Percentiles rank a stretch among this genome's conserved stretches.
Evolutionary conservation across 2,113 vertebrate species (phyloP).

Genomic region (Aptenodytes patagonicus): DNA sequence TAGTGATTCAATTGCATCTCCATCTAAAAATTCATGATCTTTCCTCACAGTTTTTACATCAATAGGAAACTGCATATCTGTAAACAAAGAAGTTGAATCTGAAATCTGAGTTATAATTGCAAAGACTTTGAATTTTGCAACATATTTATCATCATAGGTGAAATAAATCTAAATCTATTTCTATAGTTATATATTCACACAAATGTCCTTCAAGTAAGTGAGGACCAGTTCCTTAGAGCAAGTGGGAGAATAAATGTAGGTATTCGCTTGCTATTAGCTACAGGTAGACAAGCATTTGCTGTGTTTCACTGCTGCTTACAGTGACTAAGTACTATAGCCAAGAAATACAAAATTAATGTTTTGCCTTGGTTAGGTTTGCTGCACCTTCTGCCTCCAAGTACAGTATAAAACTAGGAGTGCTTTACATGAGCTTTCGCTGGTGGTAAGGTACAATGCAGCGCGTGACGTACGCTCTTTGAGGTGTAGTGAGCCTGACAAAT

Average conservation of each 20-base stretch:
- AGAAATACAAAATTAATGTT: neutral
- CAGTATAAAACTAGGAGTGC: neutral
- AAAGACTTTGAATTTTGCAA: neutral
- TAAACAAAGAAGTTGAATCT: conserved; percentile 3
- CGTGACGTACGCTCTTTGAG: rapidly evolving
- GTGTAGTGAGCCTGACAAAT: neutral
- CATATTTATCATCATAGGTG: neutral
- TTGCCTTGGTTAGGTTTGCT: neutral
- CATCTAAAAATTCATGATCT: conserved; percentile 82
- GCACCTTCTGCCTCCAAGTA: neutral
- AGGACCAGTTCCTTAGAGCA: neutral
- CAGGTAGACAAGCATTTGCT: neutral
- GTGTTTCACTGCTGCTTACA: neutral
- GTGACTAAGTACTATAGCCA: neutral
- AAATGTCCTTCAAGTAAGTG: neutral
- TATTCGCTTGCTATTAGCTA: neutral
- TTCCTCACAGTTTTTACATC: conserved; percentile 74
- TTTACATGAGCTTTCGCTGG: neutral
- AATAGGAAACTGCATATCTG: conserved; percentile 79
- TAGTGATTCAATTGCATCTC: conserved; percentile 75
- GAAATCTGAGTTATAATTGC: neutral
- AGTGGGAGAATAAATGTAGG: neutral
- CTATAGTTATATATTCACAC: neutral
- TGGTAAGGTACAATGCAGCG: neutral
- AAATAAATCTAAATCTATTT: neutral